phyloP scores from a whole-genome alignment of 2,888 invertebrate species.

The Hedya salicella region DNA sequence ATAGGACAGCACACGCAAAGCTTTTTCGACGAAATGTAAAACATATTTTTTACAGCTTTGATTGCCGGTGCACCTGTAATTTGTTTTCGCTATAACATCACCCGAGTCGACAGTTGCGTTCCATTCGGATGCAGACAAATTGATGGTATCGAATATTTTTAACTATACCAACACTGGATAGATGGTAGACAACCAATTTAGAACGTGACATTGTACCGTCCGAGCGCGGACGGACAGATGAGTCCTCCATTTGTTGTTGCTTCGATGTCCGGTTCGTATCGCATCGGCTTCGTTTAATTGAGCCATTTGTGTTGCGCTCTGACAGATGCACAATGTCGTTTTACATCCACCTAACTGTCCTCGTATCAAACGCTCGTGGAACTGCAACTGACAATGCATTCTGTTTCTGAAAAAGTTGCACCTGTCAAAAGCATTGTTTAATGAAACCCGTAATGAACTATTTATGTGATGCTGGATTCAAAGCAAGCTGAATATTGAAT shows the following conservation, averaged over 20 bases:
- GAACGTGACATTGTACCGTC: conserved; percentile 68
- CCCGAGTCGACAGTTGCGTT: conserved; percentile 28
- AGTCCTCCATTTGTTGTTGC: conserved; percentile 62
- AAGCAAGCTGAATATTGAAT: not conserved
- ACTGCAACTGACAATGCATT: not conserved
- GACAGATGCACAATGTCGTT: conserved; percentile 66
- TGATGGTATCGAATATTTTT: conserved; percentile 58
- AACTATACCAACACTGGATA: conserved; percentile 58
- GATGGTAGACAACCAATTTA: conserved; percentile 70
- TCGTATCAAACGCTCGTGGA: conserved; percentile 10
- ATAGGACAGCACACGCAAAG: not conserved
- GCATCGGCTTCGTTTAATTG: conserved; percentile 73
- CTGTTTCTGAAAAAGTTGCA: not conserved
- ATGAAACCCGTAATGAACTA: no score
- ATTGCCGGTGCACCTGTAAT: conserved; percentile 22
- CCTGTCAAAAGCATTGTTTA: not conserved
- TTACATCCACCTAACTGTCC: conserved; percentile 49
- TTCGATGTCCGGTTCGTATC: conserved; percentile 56
- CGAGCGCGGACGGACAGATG: conserved; percentile 66
- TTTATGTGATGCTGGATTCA: no score
- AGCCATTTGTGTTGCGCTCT: conserved; percentile 76
- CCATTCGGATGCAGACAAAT: conserved; percentile 54
- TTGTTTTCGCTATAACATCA: conserved; percentile 33
- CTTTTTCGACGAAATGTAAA: not conserved
- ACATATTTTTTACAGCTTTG: conserved; percentile 6